Base-by-base conservation (phyloP, 2,113 vertebrate genomes). In the Phyllostomus hastatus region DNA sequence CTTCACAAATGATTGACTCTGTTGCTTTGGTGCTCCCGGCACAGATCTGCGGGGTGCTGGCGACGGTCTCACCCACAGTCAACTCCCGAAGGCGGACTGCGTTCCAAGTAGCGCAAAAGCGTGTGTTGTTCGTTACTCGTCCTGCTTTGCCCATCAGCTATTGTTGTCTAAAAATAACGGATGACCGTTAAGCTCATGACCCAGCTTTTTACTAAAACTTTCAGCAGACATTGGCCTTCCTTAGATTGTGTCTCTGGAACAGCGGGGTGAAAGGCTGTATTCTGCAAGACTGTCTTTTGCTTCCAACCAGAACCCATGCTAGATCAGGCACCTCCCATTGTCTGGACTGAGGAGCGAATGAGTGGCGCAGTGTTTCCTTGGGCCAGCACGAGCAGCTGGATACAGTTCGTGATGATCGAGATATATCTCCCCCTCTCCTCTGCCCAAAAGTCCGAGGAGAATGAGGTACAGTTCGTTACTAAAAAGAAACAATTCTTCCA, bases 91-190 rank as follows among this genome's bases (percentile, higher is more conserved):
- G 61, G 35, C 14, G 9, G 4, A 35, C 41, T 94, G 41, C 16
- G 14, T 80, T 87, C 57, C 95, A 66, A 70, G 19, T 6, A 50
- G 31, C 31, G 12, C 9, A 59, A 81, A 91, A 90, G 31, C 41
- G 46, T 19, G 26, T 52, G 35, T 14, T 41, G 64, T 35, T 67
- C 41, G 35, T 82, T 87, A 80, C 4, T 19, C 5, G 7, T 50
- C 87, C 57, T 88, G 66, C 57, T 84, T 76, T 52, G 69, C 50
- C 52, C 35, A 35, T 50, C 8, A 8, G n/a, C 54, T 69, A 26
- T 9, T 88, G 48, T 84, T 94, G 20, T 72, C 64, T 96, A 81
- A 97, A 95, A 96, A 76, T 81, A 95, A 46, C 7, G 2, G 57
- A 9, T 28, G n/a, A n/a, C n/a, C n/a, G n/a, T n/a, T n/a, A n/a